Conservation (phyloP, 2,888 invertebrate species). For the Orthonevra nobilis region DNA sequence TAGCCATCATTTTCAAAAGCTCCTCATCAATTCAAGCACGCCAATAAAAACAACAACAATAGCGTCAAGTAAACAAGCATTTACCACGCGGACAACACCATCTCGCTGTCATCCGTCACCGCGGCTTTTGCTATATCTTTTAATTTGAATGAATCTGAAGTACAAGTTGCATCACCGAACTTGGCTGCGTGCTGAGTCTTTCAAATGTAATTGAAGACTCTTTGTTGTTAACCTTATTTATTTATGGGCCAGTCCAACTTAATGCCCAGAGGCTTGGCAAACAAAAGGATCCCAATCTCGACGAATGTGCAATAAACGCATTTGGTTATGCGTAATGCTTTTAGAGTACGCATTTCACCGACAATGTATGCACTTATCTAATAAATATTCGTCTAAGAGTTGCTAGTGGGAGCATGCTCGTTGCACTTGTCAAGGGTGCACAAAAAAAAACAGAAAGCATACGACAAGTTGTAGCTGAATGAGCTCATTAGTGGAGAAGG, state of each 20-base stretch:
- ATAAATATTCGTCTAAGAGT: too few relatives aligned
- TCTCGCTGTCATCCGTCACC: constrained; percentile 4
- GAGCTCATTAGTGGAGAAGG: too few relatives aligned
- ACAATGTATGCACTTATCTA: constrained; percentile 1
- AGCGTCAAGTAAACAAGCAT: constrained; percentile 12
- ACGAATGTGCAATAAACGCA: constrained; percentile 26
- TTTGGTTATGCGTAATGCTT: constrained; percentile 24
- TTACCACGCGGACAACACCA: constrained; percentile 22
- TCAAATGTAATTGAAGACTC: constrained; percentile 38
- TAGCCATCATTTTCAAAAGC: too few relatives aligned
- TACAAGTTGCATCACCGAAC: constrained; percentile 53
- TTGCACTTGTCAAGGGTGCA: too few relatives aligned
- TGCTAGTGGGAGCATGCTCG: too few relatives aligned
- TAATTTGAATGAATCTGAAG: constrained; percentile 40
- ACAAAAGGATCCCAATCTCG: constrained; percentile 32
- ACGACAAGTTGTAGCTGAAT: too few relatives aligned
- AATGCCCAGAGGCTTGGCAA: constrained; percentile 43
- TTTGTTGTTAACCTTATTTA: constrained; percentile 58
- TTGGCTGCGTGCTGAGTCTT: constrained; percentile 46
- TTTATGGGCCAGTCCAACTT: constrained; percentile 52
- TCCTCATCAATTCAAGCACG: constrained; percentile 12
- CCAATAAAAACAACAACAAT: constrained; percentile 10
- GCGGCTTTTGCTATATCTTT: not conserved
- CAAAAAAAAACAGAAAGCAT: too few relatives aligned
- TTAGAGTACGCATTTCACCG: constrained; percentile 16